Evolutionary conservation across 2,113 vertebrate species (phyloP), one percentile per base, ranked within the genome.

Genomic region (Pandion haliaetus): DNA sequence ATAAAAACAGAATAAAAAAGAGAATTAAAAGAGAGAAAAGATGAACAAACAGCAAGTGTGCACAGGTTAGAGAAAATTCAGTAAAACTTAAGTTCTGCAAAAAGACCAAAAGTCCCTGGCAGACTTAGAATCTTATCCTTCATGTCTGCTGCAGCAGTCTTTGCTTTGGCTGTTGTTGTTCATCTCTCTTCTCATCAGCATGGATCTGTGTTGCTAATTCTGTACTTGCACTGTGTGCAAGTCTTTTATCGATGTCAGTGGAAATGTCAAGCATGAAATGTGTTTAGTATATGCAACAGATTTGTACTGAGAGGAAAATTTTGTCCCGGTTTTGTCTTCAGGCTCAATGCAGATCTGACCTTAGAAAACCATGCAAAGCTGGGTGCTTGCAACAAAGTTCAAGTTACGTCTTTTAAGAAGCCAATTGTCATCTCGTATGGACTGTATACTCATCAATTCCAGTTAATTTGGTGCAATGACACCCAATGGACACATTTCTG

Each of bases 241-340:
- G 58, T 87, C 69, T 82, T 73, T 86, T 93, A 87, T 65, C 6
- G 6, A 89, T 95, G 91, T 52, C 72, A 82, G 36, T 85, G 74
- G 83, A 97, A 97, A 95, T 95, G 83, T 95, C 95, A 97, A 96
- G 88, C 83, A 62, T 94, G 70, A 95, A 95, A 94, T 91, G 31
- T 58, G 31, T 89, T 95, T 69, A 84, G 40, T 83, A 21, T 42
- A 72, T 38, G 62, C 55, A 96, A 85, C 49, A 77, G 62, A 82
- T 67, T 84, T 93, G 28, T 61, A 95, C 16, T 0, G 1, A 95
- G 65, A 76, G 36, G 57, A 92, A 79, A 95, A 91, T 70, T 82
- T 86, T 91, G 8, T 21, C 40, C 54, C 2, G 1, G 10, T 83
- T 91, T 93, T 91, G 18, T 89, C 49, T 91, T 76, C 32, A 50